Conservation (phyloP, 2,888 invertebrate species). For the Drosophila neotestacea region DNA sequence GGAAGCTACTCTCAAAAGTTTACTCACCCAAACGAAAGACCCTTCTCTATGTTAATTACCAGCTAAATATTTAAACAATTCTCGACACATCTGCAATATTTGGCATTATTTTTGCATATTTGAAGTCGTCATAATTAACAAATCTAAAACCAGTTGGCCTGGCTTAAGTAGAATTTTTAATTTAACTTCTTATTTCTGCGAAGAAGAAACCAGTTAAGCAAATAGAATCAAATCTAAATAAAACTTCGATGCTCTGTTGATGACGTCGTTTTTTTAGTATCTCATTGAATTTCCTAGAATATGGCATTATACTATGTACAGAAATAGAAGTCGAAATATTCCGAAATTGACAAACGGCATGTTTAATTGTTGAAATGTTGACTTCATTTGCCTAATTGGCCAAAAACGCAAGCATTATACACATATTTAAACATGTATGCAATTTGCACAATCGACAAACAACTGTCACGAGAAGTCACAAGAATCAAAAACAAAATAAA, state of each 20-base stretch:
- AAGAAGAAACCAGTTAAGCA: constrained; percentile 50
- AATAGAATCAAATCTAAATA: constrained; percentile 24
- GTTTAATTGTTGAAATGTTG: constrained; percentile 60
- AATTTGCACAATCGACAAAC: constrained; percentile 58
- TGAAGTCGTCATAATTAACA: constrained; percentile 13
- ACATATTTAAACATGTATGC: constrained; percentile 30
- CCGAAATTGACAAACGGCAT: constrained; percentile 49
- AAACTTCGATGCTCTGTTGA: constrained; percentile 56
- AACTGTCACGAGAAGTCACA: constrained; percentile 46
- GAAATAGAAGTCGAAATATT: constrained; percentile 34
- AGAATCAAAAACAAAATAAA: constrained; percentile 19
- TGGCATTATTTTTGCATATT: constrained; percentile 12
- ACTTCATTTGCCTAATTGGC: constrained; percentile 76
- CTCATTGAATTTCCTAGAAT: constrained; percentile 55
- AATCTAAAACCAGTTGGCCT: constrained; percentile 21
- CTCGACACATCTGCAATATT: constrained; percentile 31
- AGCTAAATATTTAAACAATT: constrained; percentile 59
- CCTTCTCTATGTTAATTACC: constrained; percentile 60
- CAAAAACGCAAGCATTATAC: constrained; percentile 33
- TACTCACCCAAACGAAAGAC: constrained; percentile 38
- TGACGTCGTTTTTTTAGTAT: constrained; percentile 60
- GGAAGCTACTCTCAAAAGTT: constrained; percentile 38
- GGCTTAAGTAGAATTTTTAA: constrained; percentile 54
- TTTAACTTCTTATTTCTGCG: constrained; percentile 51
- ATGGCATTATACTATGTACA: constrained; percentile 10